Evolutionary conservation across 2,113 vertebrate genomes (phyloP), one percentile per base, ranked within the genome.

Genomic region (Pseudorasbora parva): DNA sequence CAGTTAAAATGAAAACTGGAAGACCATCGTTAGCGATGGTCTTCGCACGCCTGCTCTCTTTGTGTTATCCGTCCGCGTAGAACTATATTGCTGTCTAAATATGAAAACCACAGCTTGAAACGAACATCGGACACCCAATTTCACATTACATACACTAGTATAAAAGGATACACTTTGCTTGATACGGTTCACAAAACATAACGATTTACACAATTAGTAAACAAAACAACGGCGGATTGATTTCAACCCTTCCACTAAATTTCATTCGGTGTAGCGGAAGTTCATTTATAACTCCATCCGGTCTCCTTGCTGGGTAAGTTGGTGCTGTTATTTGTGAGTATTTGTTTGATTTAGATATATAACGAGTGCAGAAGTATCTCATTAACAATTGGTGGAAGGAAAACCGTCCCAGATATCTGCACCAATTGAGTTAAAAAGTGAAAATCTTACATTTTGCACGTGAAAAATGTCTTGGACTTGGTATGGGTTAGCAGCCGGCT

Each of bases 1-100:
- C 49, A 19, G 8, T 41, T 37, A 9, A 78, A 69, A 79, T 21
- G 87, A 84, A 83, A 71, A 54, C 9, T 2, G 30, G 7, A 93
- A 93, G 93, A 95, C 95, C 92, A 89, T 96, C 93, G 84, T 90
- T 92, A 92, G 86, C 47, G 91, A 96, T 93, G 94, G 95, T 94
- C 94, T 92, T 91, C 90, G 6, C 74, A 11, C 92, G 27, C 11
- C 64, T 59, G 3, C 17, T 56, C 47, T n/a, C 19, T 0, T 17
- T 54, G 2, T 0, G 17, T 51, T 93, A 90, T 92, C 86, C 71
- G 85, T 95, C 89, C 94, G 90, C 89, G 0, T 3, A 2, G 90
- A 14, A 88, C 88, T 93, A 94, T 54, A 72, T 78, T 75, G 49
- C 23, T 3, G 19, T 84, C 71, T 83, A 11, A 19, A 75, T 66